Conservation (phyloP, 2,888 invertebrate genomes). For the Troides helena region DNA sequence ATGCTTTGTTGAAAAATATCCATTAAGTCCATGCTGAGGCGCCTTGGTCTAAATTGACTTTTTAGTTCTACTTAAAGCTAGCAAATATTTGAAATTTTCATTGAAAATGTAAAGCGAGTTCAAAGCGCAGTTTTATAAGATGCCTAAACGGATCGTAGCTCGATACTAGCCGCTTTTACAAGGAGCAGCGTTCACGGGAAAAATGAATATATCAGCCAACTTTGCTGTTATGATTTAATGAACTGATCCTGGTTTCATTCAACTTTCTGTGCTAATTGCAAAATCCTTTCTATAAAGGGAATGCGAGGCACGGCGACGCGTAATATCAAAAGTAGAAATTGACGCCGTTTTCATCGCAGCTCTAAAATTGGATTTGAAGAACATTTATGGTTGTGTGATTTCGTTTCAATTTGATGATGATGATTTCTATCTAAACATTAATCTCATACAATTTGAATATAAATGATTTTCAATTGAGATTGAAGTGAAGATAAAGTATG, state of each 20-base stretch:
- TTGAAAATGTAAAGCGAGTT: constrained; percentile 64
- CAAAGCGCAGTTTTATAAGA: constrained; percentile 50
- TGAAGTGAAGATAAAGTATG: no score
- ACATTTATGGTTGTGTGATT: not conserved
- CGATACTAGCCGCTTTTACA: constrained; percentile 38
- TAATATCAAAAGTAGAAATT: constrained; percentile 1
- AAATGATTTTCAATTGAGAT: no score
- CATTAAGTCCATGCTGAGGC: not conserved
- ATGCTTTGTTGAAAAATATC: not conserved
- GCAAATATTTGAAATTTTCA: constrained; percentile 61
- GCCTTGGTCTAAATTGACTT: not conserved
- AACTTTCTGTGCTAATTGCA: constrained; percentile 56
- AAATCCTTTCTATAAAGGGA: constrained; percentile 49
- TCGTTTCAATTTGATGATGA: not conserved
- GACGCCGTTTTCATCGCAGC: constrained; percentile 1
- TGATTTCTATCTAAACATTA: no score
- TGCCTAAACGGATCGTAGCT: constrained; percentile 63
- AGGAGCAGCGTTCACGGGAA: constrained; percentile 47
- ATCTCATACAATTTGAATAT: no score
- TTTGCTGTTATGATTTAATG: constrained; percentile 70
- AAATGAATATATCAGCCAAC: constrained; percentile 73
- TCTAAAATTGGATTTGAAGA: not conserved
- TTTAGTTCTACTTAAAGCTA: not conserved
- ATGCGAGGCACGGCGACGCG: constrained; percentile 6
- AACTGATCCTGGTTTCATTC: constrained; percentile 62